A percentile compares a stretch with the other conserved stretches of the same genome.
These are phyloP conservation scores for Elachura formosa DNA, from an alignment of 2,113 vertebrate species.

Conservation along the genomic window DNA sequence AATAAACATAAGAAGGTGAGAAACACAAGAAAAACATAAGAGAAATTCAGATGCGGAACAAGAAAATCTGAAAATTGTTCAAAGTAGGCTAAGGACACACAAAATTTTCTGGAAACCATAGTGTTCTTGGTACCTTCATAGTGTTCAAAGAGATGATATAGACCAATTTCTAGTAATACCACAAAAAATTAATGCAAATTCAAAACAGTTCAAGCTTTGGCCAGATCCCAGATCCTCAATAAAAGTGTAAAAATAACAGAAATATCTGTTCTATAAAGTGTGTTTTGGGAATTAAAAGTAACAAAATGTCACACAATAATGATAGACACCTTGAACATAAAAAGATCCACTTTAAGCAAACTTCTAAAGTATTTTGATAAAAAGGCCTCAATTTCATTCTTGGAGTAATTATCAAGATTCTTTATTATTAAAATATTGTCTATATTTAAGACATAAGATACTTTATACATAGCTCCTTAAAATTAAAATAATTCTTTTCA, in stretches of 20 bases:
- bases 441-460: background rate
- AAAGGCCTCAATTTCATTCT: background rate
- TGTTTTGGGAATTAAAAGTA: background rate
- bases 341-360: background rate
- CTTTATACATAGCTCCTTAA: background rate
- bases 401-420: background rate
- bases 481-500: background rate
- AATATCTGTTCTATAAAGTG: background rate
- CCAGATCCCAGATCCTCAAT: background rate
- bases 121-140: background rate
- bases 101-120: background rate
- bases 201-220: background rate
- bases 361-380: background rate
- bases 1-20: constrained; percentile 50
- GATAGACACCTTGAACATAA: background rate
- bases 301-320: background rate
- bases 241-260: background rate
- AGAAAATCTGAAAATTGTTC: background rate
- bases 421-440: background rate
- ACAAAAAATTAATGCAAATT: background rate
- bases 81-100: background rate
- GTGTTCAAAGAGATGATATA: background rate
- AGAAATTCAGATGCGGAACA: background rate
- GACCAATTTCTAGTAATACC: background rate
- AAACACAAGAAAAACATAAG: constrained; percentile 14